A percentile compares a stretch with the other conserved stretches of the same genome.
Evolutionary conservation across 2,797 vertebrate species (phyloP).

Genomic region (Austrolebias charrua): DNA sequence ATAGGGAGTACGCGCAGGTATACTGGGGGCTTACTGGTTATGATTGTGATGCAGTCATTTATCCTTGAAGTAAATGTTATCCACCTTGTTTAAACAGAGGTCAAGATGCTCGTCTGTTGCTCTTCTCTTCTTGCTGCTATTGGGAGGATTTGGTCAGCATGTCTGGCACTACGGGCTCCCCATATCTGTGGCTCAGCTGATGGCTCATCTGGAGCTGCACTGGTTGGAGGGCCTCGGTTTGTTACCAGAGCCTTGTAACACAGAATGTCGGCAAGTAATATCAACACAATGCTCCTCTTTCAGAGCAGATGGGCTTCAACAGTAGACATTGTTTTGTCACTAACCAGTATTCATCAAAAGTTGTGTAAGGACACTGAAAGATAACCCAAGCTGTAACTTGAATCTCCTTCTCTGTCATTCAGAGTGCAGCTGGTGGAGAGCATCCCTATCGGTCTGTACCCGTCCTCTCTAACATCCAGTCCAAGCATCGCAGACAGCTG

Average conservation of each 20-base stretch:
- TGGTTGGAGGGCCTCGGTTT: slow-evolving; percentile 70
- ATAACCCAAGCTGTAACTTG: neutral
- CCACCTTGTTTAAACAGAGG: slow-evolving; percentile 34
- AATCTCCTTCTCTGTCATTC: neutral
- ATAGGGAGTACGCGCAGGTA: too few relatives aligned
- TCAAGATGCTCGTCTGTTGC: slow-evolving; percentile 44
- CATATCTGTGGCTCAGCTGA: slow-evolving; percentile 66
- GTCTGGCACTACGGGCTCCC: slow-evolving; percentile 77
- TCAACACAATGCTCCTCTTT: neutral
- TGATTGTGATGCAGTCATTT: neutral
- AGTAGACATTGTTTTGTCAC: too few relatives aligned
- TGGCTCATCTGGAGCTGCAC: slow-evolving; percentile 73
- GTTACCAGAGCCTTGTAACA: slow-evolving; percentile 60
- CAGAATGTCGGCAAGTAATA: slow-evolving; percentile 77
- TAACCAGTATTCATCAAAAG: neutral
- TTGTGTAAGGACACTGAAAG: neutral
- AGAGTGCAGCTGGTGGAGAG: slow-evolving; percentile 82
- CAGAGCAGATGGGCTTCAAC: neutral
- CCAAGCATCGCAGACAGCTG: slow-evolving; percentile 74
- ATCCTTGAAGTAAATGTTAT: neutral
- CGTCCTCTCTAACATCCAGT: slow-evolving; percentile 27
- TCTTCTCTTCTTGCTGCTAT: slow-evolving; percentile 70
- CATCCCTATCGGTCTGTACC: slow-evolving; percentile 72
- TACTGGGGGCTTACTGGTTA: too few relatives aligned
- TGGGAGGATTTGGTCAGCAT: slow-evolving; percentile 70